These are phyloP conservation scores for Dysdera silvatica DNA, from an alignment of 1,140 invertebrate species.

Conservation along the genomic window DNA sequence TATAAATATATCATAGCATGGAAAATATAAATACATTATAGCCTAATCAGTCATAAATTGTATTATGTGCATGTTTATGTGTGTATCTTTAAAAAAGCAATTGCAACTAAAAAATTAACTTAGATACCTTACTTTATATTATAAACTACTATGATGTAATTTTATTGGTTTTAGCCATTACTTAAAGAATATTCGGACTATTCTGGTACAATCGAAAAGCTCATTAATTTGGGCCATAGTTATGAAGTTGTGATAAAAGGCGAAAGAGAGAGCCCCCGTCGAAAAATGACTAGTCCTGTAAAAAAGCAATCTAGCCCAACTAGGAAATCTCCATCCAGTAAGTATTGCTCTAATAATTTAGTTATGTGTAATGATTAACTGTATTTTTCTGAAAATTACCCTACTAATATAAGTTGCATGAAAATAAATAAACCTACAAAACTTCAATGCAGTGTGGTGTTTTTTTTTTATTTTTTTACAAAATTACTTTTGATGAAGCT, in stretches of 20 bases:
- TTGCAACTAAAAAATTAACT: background rate
- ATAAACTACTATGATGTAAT: background rate
- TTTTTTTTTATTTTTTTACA: no score
- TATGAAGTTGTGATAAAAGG: constrained; percentile 68
- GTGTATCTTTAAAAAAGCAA: background rate
- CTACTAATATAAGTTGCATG: no score
- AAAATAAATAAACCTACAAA: no score
- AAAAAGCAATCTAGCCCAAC: constrained; percentile 22
- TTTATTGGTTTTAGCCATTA: constrained; percentile 54
- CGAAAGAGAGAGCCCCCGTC: constrained; percentile 57
- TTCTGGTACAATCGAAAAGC: constrained; percentile 73
- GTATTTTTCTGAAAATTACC: no score
- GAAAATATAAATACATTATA: no score
- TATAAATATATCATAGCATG: no score
- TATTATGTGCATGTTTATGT: background rate
- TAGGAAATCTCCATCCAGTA: constrained; percentile 22
- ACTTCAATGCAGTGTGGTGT: no score
- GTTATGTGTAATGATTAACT: no score
- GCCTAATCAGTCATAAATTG: no score
- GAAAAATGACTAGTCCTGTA: constrained; percentile 40
- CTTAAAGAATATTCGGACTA: constrained; percentile 82
- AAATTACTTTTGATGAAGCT: no score
- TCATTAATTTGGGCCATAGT: constrained; percentile 76
- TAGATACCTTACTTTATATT: background rate
- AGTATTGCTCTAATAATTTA: no score